A percentile compares a stretch with the other conserved stretches of the same genome.
Conservation (phyloP, 1,140 invertebrate genomes). For the Melanaphis sacchari region DNA sequence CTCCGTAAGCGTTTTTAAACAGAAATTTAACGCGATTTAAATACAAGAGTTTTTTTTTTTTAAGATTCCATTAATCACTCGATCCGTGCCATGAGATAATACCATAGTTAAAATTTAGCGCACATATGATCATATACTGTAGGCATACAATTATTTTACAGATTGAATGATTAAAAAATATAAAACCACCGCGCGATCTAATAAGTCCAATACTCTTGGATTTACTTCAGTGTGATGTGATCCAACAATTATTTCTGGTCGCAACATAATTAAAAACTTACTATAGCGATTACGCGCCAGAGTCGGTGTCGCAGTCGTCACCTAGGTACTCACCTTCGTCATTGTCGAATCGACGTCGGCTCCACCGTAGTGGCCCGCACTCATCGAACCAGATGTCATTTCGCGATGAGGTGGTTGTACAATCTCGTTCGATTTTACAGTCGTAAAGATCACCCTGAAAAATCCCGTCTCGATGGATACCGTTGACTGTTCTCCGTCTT, state of each 20-base stretch:
- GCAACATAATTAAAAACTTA: neutral
- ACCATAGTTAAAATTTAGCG: conserved; percentile 7
- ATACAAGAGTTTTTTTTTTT: neutral
- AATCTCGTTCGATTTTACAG: neutral
- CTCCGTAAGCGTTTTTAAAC: neutral
- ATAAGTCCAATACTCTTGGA: neutral
- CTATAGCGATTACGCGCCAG: neutral
- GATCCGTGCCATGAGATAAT: neutral
- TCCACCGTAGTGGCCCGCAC: neutral
- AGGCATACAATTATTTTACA: neutral
- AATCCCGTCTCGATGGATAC: conserved; percentile 21
- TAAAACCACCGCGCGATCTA: neutral
- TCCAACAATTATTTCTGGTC: no score
- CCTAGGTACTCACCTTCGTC: neutral
- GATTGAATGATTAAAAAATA: neutral
- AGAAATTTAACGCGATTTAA: neutral
- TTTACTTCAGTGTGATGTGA: no score
- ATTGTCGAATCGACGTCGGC: neutral
- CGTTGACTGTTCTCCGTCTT: neutral
- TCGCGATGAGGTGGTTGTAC: neutral
- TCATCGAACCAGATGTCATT: neutral
- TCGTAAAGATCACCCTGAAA: neutral
- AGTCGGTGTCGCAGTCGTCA: neutral
- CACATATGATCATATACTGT: neutral
- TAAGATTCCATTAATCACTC: neutral